A percentile compares a stretch with the other conserved stretches of the same genome.
Conservation (phyloP, 2,797 vertebrate species). For the Anabas testudineus region DNA sequence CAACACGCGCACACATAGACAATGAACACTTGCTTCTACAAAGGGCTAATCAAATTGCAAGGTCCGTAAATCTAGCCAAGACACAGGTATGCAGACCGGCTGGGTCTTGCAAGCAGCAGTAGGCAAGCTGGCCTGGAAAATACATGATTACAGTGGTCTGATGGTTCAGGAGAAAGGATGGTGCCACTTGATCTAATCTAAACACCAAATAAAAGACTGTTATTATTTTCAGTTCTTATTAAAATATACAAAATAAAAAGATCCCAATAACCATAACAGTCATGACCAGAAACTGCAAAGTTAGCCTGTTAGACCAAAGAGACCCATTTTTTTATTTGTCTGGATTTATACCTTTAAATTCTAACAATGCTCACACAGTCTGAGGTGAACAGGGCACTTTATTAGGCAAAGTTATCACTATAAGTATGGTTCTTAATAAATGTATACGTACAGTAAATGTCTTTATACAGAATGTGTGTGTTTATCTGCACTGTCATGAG, state of each 20-base stretch:
- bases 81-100: constrained; percentile 79
- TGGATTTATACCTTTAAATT: not conserved
- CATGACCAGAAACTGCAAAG: not conserved
- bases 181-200: not conserved
- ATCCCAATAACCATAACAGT: not conserved
- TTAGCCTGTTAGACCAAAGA: not conserved
- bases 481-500: constrained; percentile 12
- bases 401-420: not conserved
- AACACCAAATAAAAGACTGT: not conserved
- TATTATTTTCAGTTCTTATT: not conserved
- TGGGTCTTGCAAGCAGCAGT: constrained; percentile 68
- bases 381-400: not conserved
- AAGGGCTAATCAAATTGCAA: constrained; percentile 66
- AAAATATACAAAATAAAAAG: not conserved
- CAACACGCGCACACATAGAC: constrained; percentile 26
- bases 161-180: constrained; percentile 15
- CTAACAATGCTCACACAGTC: not conserved
- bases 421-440: not conserved
- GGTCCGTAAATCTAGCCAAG: constrained; percentile 76
- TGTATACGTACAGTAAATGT: not conserved
- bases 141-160: constrained; percentile 26
- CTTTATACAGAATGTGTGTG: not conserved
- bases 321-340: not conserved
- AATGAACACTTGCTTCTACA: constrained; percentile 36
- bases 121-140: constrained; percentile 43